A percentile compares a stretch with the other conserved stretches of the same genome.
phyloP scores from a whole-genome alignment of 2,113 vertebrate genomes.

The Porphyrio hochstetteri region DNA sequence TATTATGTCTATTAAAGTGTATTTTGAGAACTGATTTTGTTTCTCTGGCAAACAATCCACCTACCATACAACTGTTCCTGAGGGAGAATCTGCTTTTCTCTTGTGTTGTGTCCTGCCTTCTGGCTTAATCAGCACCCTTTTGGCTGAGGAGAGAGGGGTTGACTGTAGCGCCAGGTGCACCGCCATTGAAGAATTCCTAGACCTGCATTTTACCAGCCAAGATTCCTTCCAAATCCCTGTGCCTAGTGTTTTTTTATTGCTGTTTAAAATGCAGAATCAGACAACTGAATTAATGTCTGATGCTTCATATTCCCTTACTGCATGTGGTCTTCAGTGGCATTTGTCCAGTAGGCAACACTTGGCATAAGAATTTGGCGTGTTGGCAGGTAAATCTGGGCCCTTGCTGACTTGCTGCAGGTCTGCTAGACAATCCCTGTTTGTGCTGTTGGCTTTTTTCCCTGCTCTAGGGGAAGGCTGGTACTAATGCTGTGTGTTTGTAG shows the following conservation, averaged over 20 bases:
- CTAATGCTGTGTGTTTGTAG: constrained; percentile 66
- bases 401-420: not conserved
- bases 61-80: not conserved
- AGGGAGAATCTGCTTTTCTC: not conserved
- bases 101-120: not conserved
- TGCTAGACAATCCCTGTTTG: not conserved
- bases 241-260: not conserved
- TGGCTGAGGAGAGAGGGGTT: not conserved
- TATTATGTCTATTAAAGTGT: not conserved
- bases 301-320: not conserved
- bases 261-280: not conserved
- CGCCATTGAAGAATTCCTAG: not conserved
- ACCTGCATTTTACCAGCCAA: not conserved
- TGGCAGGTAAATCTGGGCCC: not conserved
- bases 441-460: not conserved
- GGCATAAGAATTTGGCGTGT: not conserved
- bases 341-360: not conserved
- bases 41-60: not conserved
- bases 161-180: not conserved
- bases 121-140: not conserved
- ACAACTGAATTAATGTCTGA: not conserved
- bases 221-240: not conserved
- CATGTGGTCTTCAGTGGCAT: not conserved
- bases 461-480: not conserved
- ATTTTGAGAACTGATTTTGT: not conserved